These are phyloP conservation scores for Actenoides lindsayi DNA, from an alignment of 2,113 vertebrate species.

Conservation along the genomic window DNA sequence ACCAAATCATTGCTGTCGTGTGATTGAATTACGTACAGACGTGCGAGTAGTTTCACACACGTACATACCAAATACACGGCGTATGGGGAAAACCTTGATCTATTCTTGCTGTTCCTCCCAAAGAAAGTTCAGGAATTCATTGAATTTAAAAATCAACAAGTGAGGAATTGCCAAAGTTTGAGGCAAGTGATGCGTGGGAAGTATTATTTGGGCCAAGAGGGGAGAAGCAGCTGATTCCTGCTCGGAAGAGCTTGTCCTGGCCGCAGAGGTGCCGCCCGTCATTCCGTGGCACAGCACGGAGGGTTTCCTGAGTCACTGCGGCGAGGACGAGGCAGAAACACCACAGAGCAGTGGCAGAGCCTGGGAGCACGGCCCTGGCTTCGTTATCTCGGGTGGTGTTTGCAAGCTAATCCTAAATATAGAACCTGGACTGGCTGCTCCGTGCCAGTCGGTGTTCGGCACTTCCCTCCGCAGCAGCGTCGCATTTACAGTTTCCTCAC, in stretches of 20 bases:
- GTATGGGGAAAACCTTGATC: not conserved
- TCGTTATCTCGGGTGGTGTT: not conserved
- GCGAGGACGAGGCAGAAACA: not conserved
- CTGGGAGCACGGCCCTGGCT: not conserved
- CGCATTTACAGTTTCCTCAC: not conserved
- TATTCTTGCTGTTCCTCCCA: conserved; percentile 43
- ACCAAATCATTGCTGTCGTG: conserved; percentile 49
- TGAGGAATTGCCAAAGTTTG: not conserved
- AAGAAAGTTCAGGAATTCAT: conserved; percentile 25
- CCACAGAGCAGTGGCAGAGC: not conserved
- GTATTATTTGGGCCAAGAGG: not conserved
- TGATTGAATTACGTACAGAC: not conserved
- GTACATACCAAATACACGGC: not conserved
- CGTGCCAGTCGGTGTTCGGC: accelerated
- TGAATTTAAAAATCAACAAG: conserved; percentile 10
- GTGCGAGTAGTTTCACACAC: not conserved
- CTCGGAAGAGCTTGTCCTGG: not conserved
- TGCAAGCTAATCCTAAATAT: not conserved
- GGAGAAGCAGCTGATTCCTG: not conserved
- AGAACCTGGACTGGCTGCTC: not conserved
- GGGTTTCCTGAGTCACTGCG: not conserved
- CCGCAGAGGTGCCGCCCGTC: not conserved
- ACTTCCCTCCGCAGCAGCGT: not conserved
- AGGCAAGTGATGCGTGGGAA: not conserved
- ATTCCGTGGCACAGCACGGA: not conserved